Conservation (phyloP, 1,140 invertebrate species). For the Acromyrmex charruanus region DNA sequence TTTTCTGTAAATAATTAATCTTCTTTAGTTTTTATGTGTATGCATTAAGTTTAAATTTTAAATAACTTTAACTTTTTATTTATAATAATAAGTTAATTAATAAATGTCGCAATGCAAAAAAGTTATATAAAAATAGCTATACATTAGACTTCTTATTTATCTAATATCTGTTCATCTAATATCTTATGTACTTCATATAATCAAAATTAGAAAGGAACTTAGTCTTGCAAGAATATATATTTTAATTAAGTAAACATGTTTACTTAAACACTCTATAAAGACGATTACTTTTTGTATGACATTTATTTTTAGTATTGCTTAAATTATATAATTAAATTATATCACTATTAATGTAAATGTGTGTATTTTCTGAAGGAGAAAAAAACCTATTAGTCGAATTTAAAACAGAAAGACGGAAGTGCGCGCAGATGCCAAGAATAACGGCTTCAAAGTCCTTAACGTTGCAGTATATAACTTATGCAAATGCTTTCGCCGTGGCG, state of each 20-base stretch:
- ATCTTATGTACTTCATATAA: too few relatives aligned
- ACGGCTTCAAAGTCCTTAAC: conserved; percentile 53
- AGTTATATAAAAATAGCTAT: too few relatives aligned
- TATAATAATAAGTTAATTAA: neutral
- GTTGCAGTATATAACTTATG: conserved; percentile 55
- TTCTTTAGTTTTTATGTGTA: neutral
- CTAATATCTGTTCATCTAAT: too few relatives aligned
- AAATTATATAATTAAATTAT: conserved; percentile 3
- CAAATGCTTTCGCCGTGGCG: conserved; percentile 43
- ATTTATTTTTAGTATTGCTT: neutral
- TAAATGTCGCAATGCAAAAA: too few relatives aligned
- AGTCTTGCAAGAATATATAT: neutral
- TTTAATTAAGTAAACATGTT: too few relatives aligned
- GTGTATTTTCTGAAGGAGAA: neutral
- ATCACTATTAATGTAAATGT: neutral
- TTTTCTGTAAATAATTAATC: neutral
- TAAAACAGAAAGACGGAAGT: conserved; percentile 29
- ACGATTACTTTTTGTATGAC: neutral
- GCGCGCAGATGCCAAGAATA: conserved; percentile 46
- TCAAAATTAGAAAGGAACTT: too few relatives aligned
- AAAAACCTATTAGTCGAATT: conserved; percentile 41
- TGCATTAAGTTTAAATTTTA: neutral
- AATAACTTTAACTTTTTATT: neutral
- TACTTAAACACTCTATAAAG: too few relatives aligned
- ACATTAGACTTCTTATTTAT: too few relatives aligned